phyloP scores from a whole-genome alignment of 2,113 vertebrate species.

The Erinaceus europaeus region DNA sequence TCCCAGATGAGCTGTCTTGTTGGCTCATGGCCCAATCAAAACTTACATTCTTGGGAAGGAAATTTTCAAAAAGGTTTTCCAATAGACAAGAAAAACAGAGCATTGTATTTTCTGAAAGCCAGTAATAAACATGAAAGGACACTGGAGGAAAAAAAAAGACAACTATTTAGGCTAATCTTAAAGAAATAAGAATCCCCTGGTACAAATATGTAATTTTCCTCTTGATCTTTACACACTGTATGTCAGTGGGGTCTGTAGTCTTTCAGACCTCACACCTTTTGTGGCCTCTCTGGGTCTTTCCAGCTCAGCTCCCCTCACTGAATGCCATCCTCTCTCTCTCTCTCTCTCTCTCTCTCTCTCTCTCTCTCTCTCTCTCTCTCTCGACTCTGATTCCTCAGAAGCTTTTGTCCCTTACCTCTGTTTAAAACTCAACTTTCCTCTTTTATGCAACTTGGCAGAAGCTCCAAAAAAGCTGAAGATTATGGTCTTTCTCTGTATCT shows the following conservation, averaged over 20 bases:
- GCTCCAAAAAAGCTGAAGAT: neutral
- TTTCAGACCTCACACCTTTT: neutral
- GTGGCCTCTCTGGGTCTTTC: neutral
- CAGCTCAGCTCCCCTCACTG: no score
- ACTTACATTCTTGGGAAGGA: neutral
- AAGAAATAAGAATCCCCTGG: neutral
- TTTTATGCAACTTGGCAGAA: constrained; percentile 54
- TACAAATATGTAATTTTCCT: neutral
- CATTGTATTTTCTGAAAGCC: neutral
- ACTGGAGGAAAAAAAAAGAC: neutral
- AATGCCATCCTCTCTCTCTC: no score
- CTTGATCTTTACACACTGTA: neutral
- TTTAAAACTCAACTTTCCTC: constrained; percentile 50
- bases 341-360: no score
- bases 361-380: no score
- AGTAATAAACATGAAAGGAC: neutral
- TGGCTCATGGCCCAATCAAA: no score
- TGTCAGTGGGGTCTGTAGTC: neutral
- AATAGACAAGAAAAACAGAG: neutral
- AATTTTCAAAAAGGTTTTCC: neutral
- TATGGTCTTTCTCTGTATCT: constrained; percentile 48
- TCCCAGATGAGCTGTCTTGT: no score
- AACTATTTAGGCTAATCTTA: neutral
- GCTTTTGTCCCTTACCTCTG: neutral
- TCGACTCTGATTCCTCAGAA: neutral